Evolutionary conservation across 2,113 vertebrate genomes (phyloP).

Genomic region (Etia nguti): DNA sequence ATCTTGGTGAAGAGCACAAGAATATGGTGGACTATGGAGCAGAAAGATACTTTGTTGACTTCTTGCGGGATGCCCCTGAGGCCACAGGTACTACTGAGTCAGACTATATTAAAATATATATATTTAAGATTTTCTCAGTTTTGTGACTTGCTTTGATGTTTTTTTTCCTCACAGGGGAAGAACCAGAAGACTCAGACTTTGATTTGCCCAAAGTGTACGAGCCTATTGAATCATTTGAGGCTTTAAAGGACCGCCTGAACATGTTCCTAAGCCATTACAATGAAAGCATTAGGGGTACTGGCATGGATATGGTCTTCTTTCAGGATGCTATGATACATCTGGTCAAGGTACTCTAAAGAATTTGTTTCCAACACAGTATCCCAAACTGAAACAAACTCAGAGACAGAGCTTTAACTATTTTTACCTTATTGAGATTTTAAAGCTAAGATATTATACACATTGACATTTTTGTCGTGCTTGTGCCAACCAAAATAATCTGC

Average conservation of each 20-base stretch:
- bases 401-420: no score
- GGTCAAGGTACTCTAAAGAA: conserved; percentile 77
- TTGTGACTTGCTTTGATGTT: not conserved
- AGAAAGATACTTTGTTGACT: conserved; percentile 91
- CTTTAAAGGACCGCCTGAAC: conserved; percentile 80
- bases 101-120: not conserved
- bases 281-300: conserved; percentile 81
- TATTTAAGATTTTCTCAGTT: not conserved
- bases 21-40: conserved; percentile 59
- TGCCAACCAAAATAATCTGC: not conserved
- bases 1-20: conserved; percentile 70
- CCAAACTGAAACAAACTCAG: no score
- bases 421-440: no score
- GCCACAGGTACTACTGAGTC: conserved; percentile 72
- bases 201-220: conserved; percentile 89
- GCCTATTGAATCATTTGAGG: conserved; percentile 78
- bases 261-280: conserved; percentile 84
- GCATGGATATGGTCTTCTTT: conserved; percentile 95
- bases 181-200: conserved; percentile 76
- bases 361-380: not conserved
- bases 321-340: conserved; percentile 90
- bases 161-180: conserved; percentile 73
- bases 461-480: fast-evolving
- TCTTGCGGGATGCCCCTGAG: conserved; percentile 84
- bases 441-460: no score